Percentiles rank a stretch among this genome's conserved stretches.
Evolutionary conservation across 1,140 invertebrate genomes (phyloP).

Genomic region (Dryas iulia): DNA sequence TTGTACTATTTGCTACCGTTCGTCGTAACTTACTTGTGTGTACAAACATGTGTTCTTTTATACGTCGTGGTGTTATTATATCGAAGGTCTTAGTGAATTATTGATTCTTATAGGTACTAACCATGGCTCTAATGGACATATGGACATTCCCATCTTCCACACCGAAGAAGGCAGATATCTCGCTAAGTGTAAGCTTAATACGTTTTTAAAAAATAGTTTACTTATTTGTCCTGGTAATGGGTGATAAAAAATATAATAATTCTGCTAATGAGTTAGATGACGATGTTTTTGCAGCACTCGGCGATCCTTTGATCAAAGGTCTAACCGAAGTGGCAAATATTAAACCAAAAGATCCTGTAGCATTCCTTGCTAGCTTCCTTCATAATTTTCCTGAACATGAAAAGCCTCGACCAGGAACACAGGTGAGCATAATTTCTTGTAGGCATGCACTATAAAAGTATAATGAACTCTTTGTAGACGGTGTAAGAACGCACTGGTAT

Average conservation of each 20-base stretch:
- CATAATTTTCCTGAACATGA: conserved; percentile 86
- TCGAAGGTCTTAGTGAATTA: conserved; percentile 68
- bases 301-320: conserved; percentile 92
- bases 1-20: neutral
- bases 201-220: conserved; percentile 5
- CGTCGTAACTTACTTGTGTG: conserved; percentile 26
- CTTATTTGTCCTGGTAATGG: conserved; percentile 25
- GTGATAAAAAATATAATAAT: conserved; percentile 25
- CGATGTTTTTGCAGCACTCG: conserved; percentile 84
- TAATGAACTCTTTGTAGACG: neutral
- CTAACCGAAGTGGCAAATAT: conserved; percentile 91
- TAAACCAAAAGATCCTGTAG: conserved; percentile 90
- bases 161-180: conserved; percentile 91
- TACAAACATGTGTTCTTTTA: conserved; percentile 43
- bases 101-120: conserved; percentile 70
- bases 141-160: conserved; percentile 87
- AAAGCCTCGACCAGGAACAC: conserved; percentile 60
- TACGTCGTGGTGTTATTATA: conserved; percentile 33
- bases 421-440: conserved; percentile 45
- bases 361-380: conserved; percentile 90
- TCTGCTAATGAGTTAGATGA: conserved; percentile 54
- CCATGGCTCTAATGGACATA: conserved; percentile 81
- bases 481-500: no score
- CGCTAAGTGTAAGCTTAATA: conserved; percentile 85
- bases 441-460: neutral